Percentiles rank a stretch among this genome's conserved stretches.
These are phyloP conservation scores for Nomada ferruginata DNA, from an alignment of 2,888 invertebrate genomes.

Conservation along the genomic window DNA sequence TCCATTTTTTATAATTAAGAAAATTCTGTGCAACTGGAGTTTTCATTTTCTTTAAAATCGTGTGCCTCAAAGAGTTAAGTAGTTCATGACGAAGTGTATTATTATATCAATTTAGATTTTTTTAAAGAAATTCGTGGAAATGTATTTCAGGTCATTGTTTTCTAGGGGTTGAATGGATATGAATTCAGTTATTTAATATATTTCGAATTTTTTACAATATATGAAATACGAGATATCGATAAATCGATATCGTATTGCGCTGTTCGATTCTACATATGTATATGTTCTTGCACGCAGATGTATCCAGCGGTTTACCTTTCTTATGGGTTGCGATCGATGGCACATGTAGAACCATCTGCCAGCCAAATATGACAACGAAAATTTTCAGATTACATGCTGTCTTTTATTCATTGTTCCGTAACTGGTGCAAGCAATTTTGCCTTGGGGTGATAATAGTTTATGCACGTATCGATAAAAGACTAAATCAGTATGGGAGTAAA, in stretches of 20 bases:
- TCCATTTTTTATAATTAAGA: no score
- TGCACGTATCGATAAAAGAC: neutral
- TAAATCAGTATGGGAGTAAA: neutral
- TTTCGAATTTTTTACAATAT: neutral
- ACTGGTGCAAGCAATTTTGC: conserved; percentile 23
- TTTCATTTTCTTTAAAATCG: no score
- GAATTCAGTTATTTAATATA: no score
- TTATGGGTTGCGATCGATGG: neutral
- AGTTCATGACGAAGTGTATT: no score
- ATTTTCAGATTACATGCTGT: conserved; percentile 29
- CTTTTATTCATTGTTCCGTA: neutral
- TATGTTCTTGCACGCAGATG: neutral
- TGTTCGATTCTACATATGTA: neutral
- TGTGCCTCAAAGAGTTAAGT: no score
- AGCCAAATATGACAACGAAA: conserved; percentile 8
- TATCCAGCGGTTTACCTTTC: conserved; percentile 5
- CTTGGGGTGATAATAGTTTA: neutral
- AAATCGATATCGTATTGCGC: conserved; percentile 24
- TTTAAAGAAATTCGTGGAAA: no score
- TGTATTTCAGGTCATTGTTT: no score
- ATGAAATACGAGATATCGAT: neutral
- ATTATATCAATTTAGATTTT: no score
- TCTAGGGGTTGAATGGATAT: no score
- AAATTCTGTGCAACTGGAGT: no score
- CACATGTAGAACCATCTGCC: conserved; percentile 42